phyloP scores from a whole-genome alignment of 1,140 invertebrate species.

The Myzus persicae region DNA sequence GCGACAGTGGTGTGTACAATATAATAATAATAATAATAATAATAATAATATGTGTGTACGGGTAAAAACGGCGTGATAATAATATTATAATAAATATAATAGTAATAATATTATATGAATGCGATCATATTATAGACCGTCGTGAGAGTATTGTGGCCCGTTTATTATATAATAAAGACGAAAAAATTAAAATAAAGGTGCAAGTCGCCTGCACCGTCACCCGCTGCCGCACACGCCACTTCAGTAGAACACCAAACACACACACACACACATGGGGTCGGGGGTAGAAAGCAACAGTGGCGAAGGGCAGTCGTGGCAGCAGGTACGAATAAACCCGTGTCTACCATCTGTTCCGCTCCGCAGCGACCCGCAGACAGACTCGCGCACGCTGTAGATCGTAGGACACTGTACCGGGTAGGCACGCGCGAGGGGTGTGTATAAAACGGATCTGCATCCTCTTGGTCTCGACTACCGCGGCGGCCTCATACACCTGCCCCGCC shows the following conservation, averaged over 20 bases:
- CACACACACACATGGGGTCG: not conserved
- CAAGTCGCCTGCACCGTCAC: not conserved
- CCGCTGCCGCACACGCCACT: not conserved
- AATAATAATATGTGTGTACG: not conserved
- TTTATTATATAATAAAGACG: not conserved
- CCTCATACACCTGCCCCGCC: slow-evolving; percentile 14
- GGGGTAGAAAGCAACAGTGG: slow-evolving; percentile 20
- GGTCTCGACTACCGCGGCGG: not conserved
- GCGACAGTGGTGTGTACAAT: not conserved
- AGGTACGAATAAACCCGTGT: slow-evolving; percentile 36
- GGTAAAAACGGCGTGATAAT: not conserved
- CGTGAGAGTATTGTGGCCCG: not conserved
- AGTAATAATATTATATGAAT: not conserved
- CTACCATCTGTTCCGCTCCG: slow-evolving; percentile 35
- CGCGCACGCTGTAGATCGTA: not conserved
- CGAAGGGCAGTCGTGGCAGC: not conserved
- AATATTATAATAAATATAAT: no score
- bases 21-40: not conserved
- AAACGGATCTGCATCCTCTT: slow-evolving; percentile 29
- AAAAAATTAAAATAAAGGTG: not conserved
- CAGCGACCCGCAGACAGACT: not conserved
- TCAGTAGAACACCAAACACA: not conserved
- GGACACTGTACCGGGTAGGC: not conserved
- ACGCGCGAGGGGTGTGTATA: not conserved
- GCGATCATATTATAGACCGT: not conserved